Evolutionary conservation across 2,113 vertebrate genomes (phyloP), one percentile per base, ranked within the genome.

Genomic region (Sinocyclocheilus maitianheensis): DNA sequence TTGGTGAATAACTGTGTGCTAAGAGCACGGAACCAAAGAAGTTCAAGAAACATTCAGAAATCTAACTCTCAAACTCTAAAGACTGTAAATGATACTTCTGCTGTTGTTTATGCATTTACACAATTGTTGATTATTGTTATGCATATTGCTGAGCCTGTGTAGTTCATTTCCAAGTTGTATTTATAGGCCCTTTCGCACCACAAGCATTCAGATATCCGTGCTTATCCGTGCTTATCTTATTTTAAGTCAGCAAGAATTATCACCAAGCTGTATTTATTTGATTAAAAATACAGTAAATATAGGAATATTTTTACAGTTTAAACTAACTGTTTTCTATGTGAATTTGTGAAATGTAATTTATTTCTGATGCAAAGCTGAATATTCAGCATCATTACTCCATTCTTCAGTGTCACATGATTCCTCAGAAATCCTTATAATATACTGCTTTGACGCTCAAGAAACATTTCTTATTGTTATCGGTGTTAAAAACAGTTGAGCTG

Each of bases 1-100:
- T 65, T 81, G 8, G 2, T 11, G 1, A 48, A 30, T 48, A 48
- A 30, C 40, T 48, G n/a, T 4, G 4, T 48, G n/a, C 60, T n/a
- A 22, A 65, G n/a, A 55, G 81, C 81, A 82, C 3, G 53, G 67
- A 67, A 67, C 40, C n/a, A 65, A 18, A 48, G 22, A 80, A 43
- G 37, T 62, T 43, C 20, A 81, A 65, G 22, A 62, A 22, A 13
- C 34, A 79, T 62, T 24, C 37, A 24, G 34, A 79, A 79, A 46
- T 14, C 4, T 5, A 48, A 48, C 6, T 46, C 40, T 48, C 12
- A 48, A 24, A 48, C 43, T 75, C 14, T 46, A 24, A 76, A 26
- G 74, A 75, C 43, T 24, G 72, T 48, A 75, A 75, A 75, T 46
- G 0, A 80, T n/a, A 10, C 40, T 26, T 80, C 40, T 40, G 20